Evolutionary conservation across 2,888 invertebrate species (phyloP).

Genomic region (Xylocampa areola): DNA sequence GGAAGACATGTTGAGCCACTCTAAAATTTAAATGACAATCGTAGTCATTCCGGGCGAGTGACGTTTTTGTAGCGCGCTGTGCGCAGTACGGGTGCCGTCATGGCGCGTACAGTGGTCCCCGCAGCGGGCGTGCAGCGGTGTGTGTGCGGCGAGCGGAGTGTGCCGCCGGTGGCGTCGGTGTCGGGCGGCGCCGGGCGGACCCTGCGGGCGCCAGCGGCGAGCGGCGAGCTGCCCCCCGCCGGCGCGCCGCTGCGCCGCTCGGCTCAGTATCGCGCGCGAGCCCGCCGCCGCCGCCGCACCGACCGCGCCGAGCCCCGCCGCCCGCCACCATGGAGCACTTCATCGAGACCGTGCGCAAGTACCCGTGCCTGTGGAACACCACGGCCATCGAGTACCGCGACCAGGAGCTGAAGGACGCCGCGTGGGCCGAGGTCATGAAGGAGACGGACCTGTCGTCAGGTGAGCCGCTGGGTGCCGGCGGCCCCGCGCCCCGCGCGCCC

Average conservation of each 20-base stretch:
- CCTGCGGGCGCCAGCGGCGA: slow-evolving; percentile 26
- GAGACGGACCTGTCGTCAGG: slow-evolving; percentile 84
- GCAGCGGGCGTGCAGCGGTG: neutral
- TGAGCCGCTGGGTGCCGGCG: slow-evolving; percentile 75
- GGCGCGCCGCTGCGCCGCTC: slow-evolving; percentile 35
- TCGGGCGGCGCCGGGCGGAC: slow-evolving; percentile 13
- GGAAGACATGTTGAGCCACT: too few species aligned
- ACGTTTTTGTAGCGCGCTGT: too few species aligned
- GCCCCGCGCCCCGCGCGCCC: slow-evolving; percentile 71
- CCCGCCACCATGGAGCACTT: slow-evolving; percentile 79
- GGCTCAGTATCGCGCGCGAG: slow-evolving; percentile 58
- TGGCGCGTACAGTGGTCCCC: too few species aligned
- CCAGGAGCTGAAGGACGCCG: slow-evolving; percentile 87
- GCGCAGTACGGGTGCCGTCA: too few species aligned
- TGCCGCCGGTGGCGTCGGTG: neutral
- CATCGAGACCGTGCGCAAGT: slow-evolving; percentile 83
- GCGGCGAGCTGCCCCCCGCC: slow-evolving; percentile 41
- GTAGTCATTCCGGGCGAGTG: too few species aligned
- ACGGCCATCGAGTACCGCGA: slow-evolving; percentile 86
- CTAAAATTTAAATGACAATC: too few species aligned
- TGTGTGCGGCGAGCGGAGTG: neutral
- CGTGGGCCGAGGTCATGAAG: slow-evolving; percentile 86
- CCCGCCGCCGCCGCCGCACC: slow-evolving; percentile 58
- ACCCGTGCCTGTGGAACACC: slow-evolving; percentile 87
- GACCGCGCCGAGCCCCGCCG: slow-evolving; percentile 51